Base-by-base conservation (phyloP, 64 coral and sea anemone species). In the Actinia equina region DNA sequence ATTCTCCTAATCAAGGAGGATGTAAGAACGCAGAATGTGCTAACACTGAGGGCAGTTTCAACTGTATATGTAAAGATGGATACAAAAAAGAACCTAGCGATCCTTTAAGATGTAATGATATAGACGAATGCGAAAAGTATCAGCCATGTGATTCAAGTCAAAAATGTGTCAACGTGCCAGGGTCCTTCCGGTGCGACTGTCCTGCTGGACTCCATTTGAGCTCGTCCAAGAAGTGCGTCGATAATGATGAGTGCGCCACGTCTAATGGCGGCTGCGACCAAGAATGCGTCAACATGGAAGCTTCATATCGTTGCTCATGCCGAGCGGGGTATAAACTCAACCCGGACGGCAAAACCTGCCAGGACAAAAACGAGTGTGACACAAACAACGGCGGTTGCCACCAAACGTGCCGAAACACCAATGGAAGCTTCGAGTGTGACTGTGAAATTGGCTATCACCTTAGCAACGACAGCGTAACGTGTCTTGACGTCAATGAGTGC, bases 401-500 rank as follows among this genome's bases (percentile, higher is more conserved):
- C 6, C 93, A 94, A 18, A 49, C 17, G 2, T 94, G 93, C 53
- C 67, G 82, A 3, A 94, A 94, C 71, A 85, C 5, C 0, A 43
- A 37, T 6, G 93, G 93, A 20, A 88, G 89, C 52, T 88, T 55
- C 63, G 54, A 54, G 43, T 96, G 94, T 69, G 26, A 51, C 17
- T 96, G 94, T 27, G 81, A 87, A 17, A 46, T 12, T 11, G 94
- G 94, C 5, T 96, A 89, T 77, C 55, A 52, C 41, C 23, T 70
- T 52, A 89, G 63, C 26, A 52, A 63, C 7, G 84, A 90, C 37
- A 81, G 49, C 22, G 18, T 83, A 8, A 76, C 78, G 25, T 93
- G 91, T 41, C 59, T 76, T 30, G 94, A 96, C 77, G 52, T 87
- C 3, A 87, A 96, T n/a, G 94, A 96, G 59, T 96, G 94, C 49